These are phyloP conservation scores for Thaumatotibia leucotreta DNA, from an alignment of 1,140 invertebrate genomes.

Conservation along the genomic window DNA sequence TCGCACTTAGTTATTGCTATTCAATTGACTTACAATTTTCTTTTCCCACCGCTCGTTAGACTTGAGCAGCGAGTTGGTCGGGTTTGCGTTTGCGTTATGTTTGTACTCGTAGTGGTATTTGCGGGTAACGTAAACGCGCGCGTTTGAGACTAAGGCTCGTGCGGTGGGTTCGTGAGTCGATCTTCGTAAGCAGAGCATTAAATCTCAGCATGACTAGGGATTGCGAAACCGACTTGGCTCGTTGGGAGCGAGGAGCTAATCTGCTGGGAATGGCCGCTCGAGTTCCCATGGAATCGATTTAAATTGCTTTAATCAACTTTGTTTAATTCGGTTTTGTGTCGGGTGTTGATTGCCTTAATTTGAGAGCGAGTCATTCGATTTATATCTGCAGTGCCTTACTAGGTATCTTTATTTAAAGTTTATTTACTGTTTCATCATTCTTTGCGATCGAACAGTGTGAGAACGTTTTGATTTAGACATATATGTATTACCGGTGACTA, in stretches of 20 bases:
- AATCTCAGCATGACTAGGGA: constrained; percentile 48
- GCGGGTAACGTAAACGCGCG: constrained; percentile 28
- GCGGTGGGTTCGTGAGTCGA: constrained; percentile 37
- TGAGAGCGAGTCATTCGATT: not conserved
- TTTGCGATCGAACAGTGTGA: no score
- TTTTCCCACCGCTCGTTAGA: constrained; percentile 37
- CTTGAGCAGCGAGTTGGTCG: not conserved
- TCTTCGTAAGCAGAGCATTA: constrained; percentile 42
- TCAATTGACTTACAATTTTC: constrained; percentile 30
- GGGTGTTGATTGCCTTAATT: not conserved
- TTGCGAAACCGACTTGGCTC: constrained; percentile 36
- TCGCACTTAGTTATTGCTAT: constrained; percentile 41
- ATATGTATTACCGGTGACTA: no score
- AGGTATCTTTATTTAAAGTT: no score
- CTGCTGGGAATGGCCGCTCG: constrained; percentile 39
- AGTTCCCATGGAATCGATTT: constrained; percentile 48
- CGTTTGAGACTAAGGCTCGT: constrained; percentile 22
- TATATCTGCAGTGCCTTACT: constrained; percentile 25
- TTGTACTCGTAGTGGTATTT: constrained; percentile 15
- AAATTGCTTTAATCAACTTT: constrained; percentile 31
- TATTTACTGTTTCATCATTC: no score
- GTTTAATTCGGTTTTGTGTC: constrained; percentile 13
- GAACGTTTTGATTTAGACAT: no score
- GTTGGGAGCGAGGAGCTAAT: constrained; percentile 39
- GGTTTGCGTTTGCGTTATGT: constrained; percentile 22